phyloP scores from a whole-genome alignment of 2,797 vertebrate genomes.

The Lindbergichthys nudifrons region DNA sequence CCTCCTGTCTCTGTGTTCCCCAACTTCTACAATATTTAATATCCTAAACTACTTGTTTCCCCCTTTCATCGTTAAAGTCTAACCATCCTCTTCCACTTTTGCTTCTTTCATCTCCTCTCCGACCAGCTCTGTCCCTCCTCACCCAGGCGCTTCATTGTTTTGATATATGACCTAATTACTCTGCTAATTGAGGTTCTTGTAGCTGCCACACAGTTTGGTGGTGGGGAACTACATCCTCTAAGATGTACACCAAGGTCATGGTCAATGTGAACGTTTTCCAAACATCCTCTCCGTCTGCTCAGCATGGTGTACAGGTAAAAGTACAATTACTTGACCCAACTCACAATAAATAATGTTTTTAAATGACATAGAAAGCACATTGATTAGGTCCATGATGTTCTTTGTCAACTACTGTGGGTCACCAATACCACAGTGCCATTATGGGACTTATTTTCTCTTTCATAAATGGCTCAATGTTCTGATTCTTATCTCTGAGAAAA shows the following conservation, averaged over 20 bases:
- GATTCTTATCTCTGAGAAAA: constrained; percentile 66
- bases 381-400: constrained; percentile 22
- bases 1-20: constrained; percentile 15
- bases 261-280: constrained; percentile 10
- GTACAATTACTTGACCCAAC: not conserved
- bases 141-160: constrained; percentile 57
- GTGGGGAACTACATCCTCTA: constrained; percentile 31
- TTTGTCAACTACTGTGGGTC: constrained; percentile 19
- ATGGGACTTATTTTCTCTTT: constrained; percentile 52
- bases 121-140: constrained; percentile 41
- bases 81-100: not conserved
- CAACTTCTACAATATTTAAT: not conserved
- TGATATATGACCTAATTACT: constrained; percentile 75
- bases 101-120: constrained; percentile 45
- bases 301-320: not conserved
- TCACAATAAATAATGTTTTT: not conserved
- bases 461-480: constrained; percentile 64
- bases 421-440: constrained; percentile 11
- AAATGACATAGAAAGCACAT: not conserved
- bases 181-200: constrained; percentile 64
- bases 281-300: not conserved
- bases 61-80: constrained; percentile 18
- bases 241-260: constrained; percentile 25
- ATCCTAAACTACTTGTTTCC: constrained; percentile 11
- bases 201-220: constrained; percentile 46